These are phyloP conservation scores for Xiphias gladius DNA, from an alignment of 2,113 vertebrate species.

Conservation along the genomic window DNA sequence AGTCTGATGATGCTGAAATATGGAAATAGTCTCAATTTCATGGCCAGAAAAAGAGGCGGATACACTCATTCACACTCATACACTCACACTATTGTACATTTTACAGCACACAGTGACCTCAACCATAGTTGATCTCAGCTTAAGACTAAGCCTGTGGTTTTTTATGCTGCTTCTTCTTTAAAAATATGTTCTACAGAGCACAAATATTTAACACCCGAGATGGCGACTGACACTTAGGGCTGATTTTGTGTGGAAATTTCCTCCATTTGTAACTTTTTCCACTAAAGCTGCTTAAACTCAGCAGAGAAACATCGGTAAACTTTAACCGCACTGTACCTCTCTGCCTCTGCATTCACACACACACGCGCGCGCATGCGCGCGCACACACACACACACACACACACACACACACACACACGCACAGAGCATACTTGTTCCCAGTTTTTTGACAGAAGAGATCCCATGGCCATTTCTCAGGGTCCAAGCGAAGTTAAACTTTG, in stretches of 20 bases:
- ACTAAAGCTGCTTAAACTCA: constrained; percentile 67
- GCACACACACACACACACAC: constrained; percentile 30
- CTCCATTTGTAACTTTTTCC: constrained; percentile 29
- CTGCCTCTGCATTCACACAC: constrained; percentile 32
- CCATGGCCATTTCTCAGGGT: constrained; percentile 83
- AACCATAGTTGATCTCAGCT: constrained; percentile 69
- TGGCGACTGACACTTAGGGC: constrained; percentile 45
- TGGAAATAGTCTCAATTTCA: constrained; percentile 17
- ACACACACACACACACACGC: constrained; percentile 34
- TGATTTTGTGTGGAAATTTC: constrained; percentile 47
- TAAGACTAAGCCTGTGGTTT: constrained; percentile 68
- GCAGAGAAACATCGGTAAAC: constrained; percentile 47
- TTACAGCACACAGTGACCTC: constrained; percentile 78
- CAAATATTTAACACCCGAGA: constrained; percentile 64
- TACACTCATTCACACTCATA: constrained; percentile 48
- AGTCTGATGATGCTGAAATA: constrained; percentile 33
- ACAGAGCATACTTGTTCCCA: constrained; percentile 66
- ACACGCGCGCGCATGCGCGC: neutral
- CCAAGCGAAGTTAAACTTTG: constrained; percentile 58
- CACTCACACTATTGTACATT: constrained; percentile 65
- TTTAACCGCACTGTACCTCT: constrained; percentile 47
- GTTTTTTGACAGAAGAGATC: constrained; percentile 61
- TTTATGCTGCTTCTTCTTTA: constrained; percentile 67
- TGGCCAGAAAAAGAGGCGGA: constrained; percentile 33
- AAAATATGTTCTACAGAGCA: constrained; percentile 55